phyloP scores from a whole-genome alignment of 2,888 invertebrate genomes.

The Creontiades dilutus region DNA sequence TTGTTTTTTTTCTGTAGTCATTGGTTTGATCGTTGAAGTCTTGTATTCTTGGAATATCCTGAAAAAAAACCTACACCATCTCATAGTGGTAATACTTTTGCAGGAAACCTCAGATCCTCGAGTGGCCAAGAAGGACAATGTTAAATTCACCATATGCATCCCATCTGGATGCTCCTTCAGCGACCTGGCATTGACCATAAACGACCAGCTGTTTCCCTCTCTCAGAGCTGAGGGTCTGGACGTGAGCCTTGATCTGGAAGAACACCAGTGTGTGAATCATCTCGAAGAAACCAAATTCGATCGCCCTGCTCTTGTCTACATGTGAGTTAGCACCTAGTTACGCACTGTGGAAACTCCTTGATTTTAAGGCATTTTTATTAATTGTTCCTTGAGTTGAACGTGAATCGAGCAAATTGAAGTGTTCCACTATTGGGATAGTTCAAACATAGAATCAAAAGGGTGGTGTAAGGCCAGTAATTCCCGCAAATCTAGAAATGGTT shows the following conservation, averaged over 20 bases:
- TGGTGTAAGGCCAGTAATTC: too few relatives aligned
- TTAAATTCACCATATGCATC: conserved; percentile 70
- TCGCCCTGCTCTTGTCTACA: conserved; percentile 46
- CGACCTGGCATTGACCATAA: conserved; percentile 59
- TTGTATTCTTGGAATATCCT: too few relatives aligned
- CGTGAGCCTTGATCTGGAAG: conserved; percentile 35
- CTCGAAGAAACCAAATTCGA: conserved; percentile 18
- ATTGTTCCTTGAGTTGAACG: too few relatives aligned
- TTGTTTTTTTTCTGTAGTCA: too few relatives aligned
- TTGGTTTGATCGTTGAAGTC: too few relatives aligned
- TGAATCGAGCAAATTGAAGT: too few relatives aligned
- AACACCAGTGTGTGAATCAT: conserved; percentile 11
- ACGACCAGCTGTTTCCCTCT: conserved; percentile 11
- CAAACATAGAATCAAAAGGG: too few relatives aligned
- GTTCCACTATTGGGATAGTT: too few relatives aligned
- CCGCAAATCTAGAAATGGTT: too few relatives aligned
- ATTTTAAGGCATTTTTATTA: too few relatives aligned
- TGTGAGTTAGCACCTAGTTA: conserved; percentile 27
- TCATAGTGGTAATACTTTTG: not conserved
- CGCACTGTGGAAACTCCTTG: too few relatives aligned
- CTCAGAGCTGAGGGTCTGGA: conserved; percentile 50
- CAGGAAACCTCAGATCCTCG: conserved; percentile 61
- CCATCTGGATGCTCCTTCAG: conserved; percentile 69
- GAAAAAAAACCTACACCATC: too few relatives aligned
- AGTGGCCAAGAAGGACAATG: conserved; percentile 60